A percentile compares a stretch with the other conserved stretches of the same genome.
Evolutionary conservation across 2,797 vertebrate species (phyloP).

Genomic region (Etheostoma nigrum): DNA sequence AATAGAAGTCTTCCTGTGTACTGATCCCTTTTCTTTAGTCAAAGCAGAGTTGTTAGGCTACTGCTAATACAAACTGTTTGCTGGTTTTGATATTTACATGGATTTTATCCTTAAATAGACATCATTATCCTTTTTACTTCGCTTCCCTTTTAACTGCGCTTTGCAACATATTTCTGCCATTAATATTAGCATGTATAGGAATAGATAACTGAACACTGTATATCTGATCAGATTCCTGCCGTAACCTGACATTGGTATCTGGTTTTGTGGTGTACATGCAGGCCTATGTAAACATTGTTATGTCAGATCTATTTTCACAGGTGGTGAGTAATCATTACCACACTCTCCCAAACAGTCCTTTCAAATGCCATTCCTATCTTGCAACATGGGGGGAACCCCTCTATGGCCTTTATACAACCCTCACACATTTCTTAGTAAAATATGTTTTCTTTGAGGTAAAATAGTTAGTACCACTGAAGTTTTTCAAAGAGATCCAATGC

Average conservation of each 20-base stretch:
- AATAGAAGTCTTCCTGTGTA: too few relatives aligned
- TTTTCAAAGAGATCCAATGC: neutral
- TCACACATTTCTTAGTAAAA: neutral
- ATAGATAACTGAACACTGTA: neutral
- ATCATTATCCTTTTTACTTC: too few relatives aligned
- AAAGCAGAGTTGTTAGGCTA: too few relatives aligned
- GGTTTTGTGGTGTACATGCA: neutral
- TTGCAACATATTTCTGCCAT: neutral
- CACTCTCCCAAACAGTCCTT: constrained; percentile 7
- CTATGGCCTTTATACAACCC: neutral
- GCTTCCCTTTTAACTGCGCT: too few relatives aligned
- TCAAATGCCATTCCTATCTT: constrained; percentile 24
- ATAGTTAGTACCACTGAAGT: neutral
- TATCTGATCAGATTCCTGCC: neutral
- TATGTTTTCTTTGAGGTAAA: constrained; percentile 6
- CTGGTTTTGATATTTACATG: too few relatives aligned
- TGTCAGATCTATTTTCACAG: constrained; percentile 25
- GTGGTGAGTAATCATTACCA: constrained; percentile 11
- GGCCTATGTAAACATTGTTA: neutral
- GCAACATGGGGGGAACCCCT: neutral
- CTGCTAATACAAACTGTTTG: too few relatives aligned
- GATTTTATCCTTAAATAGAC: too few relatives aligned
- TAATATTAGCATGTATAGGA: neutral
- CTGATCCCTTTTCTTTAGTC: too few relatives aligned
- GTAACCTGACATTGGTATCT: neutral